A percentile compares a stretch with the other conserved stretches of the same genome.
phyloP scores from a whole-genome alignment of 2,797 vertebrate species.

The Thaleichthys pacificus region DNA sequence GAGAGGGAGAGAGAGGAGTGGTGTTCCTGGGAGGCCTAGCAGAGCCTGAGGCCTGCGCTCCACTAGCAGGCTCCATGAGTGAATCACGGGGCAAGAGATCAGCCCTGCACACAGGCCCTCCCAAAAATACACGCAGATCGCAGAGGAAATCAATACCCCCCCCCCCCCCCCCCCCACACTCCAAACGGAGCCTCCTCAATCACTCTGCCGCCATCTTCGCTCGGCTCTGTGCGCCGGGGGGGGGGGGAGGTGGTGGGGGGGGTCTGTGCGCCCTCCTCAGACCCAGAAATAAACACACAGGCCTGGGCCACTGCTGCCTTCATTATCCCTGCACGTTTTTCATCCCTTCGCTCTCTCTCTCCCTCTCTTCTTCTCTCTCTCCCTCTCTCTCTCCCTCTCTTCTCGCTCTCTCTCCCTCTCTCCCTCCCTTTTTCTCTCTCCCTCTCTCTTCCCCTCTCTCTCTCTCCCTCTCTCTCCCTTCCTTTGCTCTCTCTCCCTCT shows the following conservation, averaged over 20 bases:
- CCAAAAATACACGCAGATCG: slow-evolving; percentile 80
- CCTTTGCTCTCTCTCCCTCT: slow-evolving; percentile 47
- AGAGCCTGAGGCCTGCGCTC: slow-evolving; percentile 73
- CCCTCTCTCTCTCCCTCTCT: slow-evolving; percentile 71
- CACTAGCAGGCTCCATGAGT: slow-evolving; percentile 79
- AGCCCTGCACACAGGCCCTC: slow-evolving; percentile 75
- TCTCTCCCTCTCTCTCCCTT: slow-evolving; percentile 49
- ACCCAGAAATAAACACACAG: slow-evolving; percentile 80
- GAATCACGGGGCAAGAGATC: slow-evolving; percentile 85
- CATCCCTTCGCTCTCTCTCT: slow-evolving; percentile 60
- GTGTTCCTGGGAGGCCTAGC: slow-evolving; percentile 72
- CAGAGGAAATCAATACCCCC: slow-evolving; percentile 79
- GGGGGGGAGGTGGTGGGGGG: slow-evolving; percentile 66
- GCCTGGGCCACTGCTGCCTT: slow-evolving; percentile 77
- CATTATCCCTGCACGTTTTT: slow-evolving; percentile 80
- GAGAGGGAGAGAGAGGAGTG: slow-evolving; percentile 27
- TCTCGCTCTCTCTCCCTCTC: slow-evolving; percentile 50
- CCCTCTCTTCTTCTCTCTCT: slow-evolving; percentile 48
- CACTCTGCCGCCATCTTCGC: slow-evolving; percentile 70
- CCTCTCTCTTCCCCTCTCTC: slow-evolving; percentile 59
- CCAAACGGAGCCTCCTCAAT: slow-evolving; percentile 74
- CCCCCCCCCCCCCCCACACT: slow-evolving; percentile 65
- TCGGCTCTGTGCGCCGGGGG: slow-evolving; percentile 73
- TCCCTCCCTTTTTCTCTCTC: slow-evolving; percentile 62
- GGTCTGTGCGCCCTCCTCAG: slow-evolving; percentile 74